Evolutionary conservation across 2,113 vertebrate genomes (phyloP).

Genomic region (Semicossyphus pulcher): DNA sequence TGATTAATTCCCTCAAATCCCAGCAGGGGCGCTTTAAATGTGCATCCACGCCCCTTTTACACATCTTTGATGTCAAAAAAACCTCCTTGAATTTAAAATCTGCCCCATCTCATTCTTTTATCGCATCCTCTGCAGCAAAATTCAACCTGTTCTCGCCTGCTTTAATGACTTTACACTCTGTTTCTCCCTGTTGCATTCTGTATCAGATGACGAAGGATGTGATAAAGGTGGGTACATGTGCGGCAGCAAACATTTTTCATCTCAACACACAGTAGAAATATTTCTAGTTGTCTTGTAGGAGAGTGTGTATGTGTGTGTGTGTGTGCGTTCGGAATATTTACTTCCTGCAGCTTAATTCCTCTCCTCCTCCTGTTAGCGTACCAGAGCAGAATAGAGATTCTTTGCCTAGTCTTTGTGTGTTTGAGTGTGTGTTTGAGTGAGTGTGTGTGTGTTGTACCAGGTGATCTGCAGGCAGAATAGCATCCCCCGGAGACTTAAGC

Average conservation of each 20-base stretch:
- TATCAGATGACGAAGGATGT: slow-evolving; percentile 93
- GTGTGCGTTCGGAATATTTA: slow-evolving; percentile 51
- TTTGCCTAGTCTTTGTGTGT: slow-evolving; percentile 27
- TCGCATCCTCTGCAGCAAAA: not conserved
- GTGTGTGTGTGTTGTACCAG: slow-evolving; percentile 29
- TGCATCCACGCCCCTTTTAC: slow-evolving; percentile 1
- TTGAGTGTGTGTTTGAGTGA: slow-evolving; percentile 17
- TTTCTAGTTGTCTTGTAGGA: no score
- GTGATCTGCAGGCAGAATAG: slow-evolving; percentile 37
- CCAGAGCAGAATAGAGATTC: slow-evolving; percentile 48
- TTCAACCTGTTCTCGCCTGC: not conserved
- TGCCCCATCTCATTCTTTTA: not conserved
- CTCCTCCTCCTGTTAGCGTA: slow-evolving; percentile 46
- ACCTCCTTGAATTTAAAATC: not conserved
- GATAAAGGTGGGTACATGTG: slow-evolving; percentile 91
- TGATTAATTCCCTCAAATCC: slow-evolving; percentile 51
- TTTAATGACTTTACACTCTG: slow-evolving; percentile 26
- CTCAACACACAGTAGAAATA: not conserved
- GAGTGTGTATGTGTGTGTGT: slow-evolving; percentile 11
- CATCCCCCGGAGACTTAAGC: slow-evolving; percentile 41
- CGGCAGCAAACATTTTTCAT: slow-evolving; percentile 4
- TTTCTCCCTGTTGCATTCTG: slow-evolving; percentile 74
- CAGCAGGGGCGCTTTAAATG: slow-evolving; percentile 34
- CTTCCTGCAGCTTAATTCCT: slow-evolving; percentile 58
- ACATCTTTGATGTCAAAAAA: not conserved